Evolutionary conservation across 2,888 invertebrate genomes (phyloP).

Genomic region (Pegoplata infirma): DNA sequence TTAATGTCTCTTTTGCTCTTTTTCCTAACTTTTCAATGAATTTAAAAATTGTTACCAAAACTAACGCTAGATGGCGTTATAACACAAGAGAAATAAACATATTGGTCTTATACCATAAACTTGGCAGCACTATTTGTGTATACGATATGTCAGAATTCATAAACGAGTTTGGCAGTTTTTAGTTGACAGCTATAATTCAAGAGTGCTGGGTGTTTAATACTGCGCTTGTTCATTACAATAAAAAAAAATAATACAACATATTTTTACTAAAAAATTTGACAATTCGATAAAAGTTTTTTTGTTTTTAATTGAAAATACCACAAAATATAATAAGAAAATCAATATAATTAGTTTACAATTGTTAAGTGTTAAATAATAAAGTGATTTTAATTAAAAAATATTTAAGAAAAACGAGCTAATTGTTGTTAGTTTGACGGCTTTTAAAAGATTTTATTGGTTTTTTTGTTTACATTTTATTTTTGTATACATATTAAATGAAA

Average conservation of each 20-base stretch:
- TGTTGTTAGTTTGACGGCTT: background rate
- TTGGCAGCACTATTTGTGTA: constrained; percentile 45
- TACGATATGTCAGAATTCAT: constrained; percentile 62
- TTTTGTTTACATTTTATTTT: constrained; percentile 49
- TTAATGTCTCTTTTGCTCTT: background rate
- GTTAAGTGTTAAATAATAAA: background rate
- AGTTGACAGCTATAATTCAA: constrained; percentile 68
- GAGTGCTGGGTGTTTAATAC: constrained; percentile 64
- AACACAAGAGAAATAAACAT: background rate
- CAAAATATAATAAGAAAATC: background rate
- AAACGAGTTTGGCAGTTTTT: constrained; percentile 66
- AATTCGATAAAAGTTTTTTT: constrained; percentile 23
- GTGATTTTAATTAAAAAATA: background rate
- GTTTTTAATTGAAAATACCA: background rate
- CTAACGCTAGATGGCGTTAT: constrained; percentile 36
- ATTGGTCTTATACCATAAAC: background rate
- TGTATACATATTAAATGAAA: constrained; percentile 30
- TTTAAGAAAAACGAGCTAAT: background rate
- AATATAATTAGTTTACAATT: background rate
- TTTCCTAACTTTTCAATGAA: background rate
- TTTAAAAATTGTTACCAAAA: background rate
- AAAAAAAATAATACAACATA: constrained; percentile 13
- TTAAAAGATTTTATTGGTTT: constrained; percentile 12
- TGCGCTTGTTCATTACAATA: constrained; percentile 62
- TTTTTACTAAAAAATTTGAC: constrained; percentile 27